Evolutionary conservation across 1,140 invertebrate species (phyloP).

Genomic region (Pteromalus puparum): DNA sequence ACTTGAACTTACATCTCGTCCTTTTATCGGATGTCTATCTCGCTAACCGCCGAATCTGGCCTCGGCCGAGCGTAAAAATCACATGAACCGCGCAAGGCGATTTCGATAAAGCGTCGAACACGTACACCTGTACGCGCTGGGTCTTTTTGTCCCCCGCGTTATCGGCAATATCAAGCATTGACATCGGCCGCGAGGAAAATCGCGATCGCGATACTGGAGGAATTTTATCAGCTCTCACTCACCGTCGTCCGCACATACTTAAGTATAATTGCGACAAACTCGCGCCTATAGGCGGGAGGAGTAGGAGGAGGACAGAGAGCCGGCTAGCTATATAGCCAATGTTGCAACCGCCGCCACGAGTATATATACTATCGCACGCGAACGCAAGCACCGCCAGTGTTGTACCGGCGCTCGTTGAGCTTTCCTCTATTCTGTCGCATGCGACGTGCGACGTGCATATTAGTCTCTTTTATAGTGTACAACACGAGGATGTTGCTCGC

Average conservation of each 20-base stretch:
- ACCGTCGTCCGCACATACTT: neutral
- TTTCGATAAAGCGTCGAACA: neutral
- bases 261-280: constrained; percentile 20
- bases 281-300: neutral
- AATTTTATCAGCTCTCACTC: constrained; percentile 24
- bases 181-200: constrained; percentile 4
- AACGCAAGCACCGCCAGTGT: neutral
- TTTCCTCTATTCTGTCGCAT: too few species aligned
- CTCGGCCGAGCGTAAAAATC: too few species aligned
- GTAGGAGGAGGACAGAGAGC: too few species aligned
- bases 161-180: neutral
- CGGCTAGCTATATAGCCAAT: neutral
- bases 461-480: too few species aligned
- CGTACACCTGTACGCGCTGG: too few species aligned
- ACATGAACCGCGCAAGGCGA: neutral
- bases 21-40: too few species aligned
- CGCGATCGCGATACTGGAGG: neutral
- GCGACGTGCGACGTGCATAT: too few species aligned
- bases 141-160: neutral
- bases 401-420: too few species aligned
- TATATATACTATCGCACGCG: neutral
- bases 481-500: too few species aligned
- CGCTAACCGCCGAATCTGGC: too few species aligned
- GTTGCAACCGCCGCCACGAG: neutral
- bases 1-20: too few species aligned